Conservation (phyloP, 2,113 vertebrate genomes). For the Dendropsophus ebraccatus region DNA sequence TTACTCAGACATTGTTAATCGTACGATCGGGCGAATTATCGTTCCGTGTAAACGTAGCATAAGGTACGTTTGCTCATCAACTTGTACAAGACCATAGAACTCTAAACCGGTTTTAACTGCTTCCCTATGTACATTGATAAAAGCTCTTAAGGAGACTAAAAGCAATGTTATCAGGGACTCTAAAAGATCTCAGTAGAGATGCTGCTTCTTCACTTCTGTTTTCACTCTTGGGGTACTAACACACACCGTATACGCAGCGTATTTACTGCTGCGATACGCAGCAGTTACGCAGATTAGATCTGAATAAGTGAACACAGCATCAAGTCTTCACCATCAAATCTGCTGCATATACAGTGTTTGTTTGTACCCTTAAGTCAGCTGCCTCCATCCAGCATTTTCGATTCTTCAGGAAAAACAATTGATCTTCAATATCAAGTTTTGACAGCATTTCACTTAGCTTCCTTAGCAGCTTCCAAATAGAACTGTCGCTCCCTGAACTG, state of each 20-base stretch:
- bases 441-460: slow-evolving; percentile 77
- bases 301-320: too few relatives aligned
- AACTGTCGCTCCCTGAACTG: slow-evolving; percentile 74
- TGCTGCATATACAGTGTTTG: too few relatives aligned
- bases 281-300: too few relatives aligned
- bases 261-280: too few relatives aligned
- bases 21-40: too few relatives aligned
- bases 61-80: slow-evolving; percentile 67
- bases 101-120: slow-evolving; percentile 80
- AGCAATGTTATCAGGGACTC: slow-evolving; percentile 71
- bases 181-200: slow-evolving; percentile 73
- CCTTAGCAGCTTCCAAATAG: slow-evolving; percentile 76
- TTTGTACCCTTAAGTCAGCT: too few relatives aligned
- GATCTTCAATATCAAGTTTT: slow-evolving; percentile 75
- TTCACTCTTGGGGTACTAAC: slow-evolving; percentile 70
- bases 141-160: too few relatives aligned
- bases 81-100: slow-evolving; percentile 75
- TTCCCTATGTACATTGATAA: slow-evolving; percentile 76
- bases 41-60: too few relatives aligned
- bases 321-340: too few relatives aligned
- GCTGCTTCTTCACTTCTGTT: slow-evolving; percentile 77
- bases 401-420: slow-evolving; percentile 77
- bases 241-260: too few relatives aligned
- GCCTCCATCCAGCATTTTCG: slow-evolving; percentile 70
- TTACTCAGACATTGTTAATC: too few relatives aligned